Conservation (phyloP, 2,888 invertebrate genomes). For the Aplocera efformata region DNA sequence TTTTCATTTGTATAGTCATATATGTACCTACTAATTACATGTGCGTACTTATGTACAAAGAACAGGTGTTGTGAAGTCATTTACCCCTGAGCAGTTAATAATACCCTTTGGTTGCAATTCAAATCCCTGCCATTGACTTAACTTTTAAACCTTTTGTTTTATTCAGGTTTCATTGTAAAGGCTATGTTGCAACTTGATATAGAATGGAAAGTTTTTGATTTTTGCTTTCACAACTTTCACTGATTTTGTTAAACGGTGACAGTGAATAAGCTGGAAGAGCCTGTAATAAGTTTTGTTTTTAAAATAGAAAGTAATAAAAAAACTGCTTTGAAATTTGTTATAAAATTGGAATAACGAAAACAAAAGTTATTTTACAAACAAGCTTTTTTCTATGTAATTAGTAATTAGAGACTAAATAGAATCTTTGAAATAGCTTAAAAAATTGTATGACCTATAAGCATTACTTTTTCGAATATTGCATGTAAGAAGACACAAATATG, state of each 20-base stretch:
- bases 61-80: constrained; percentile 76
- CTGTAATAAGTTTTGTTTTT: not conserved
- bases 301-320: too few relatives aligned
- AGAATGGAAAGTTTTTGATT: constrained; percentile 49
- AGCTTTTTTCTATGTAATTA: too few relatives aligned
- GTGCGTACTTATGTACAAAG: constrained; percentile 52
- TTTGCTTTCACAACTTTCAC: constrained; percentile 73
- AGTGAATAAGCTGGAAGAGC: constrained; percentile 1
- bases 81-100: constrained; percentile 73
- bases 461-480: too few relatives aligned
- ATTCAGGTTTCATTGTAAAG: constrained; percentile 23
- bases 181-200: constrained; percentile 21
- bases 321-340: too few relatives aligned
- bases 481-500: too few relatives aligned
- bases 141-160: constrained; percentile 43
- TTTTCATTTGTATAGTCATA: constrained; percentile 26
- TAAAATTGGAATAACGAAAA: too few relatives aligned
- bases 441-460: too few relatives aligned
- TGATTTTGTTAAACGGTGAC: constrained; percentile 30
- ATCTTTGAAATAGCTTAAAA: too few relatives aligned
- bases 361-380: too few relatives aligned
- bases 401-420: too few relatives aligned
- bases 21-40: constrained; percentile 28
- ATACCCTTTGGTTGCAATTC: constrained; percentile 53
- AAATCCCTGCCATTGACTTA: constrained; percentile 48